Conservation (phyloP, 2,888 invertebrate genomes). For the Chrysolina americana region DNA sequence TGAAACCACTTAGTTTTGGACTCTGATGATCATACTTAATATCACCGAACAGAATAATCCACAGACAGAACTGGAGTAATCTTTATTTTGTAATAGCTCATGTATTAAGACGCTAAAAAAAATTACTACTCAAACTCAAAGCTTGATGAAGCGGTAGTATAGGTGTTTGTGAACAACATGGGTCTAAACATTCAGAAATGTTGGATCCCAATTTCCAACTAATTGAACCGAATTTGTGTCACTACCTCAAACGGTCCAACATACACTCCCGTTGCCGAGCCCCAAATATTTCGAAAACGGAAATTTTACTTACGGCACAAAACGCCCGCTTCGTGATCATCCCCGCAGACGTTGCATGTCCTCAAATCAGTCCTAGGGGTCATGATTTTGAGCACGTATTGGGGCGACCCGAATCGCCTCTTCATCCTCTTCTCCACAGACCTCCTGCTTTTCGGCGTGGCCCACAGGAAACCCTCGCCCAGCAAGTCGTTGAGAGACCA, state of each 20-base stretch:
- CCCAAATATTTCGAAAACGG: not conserved
- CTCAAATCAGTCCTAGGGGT: conserved; percentile 81
- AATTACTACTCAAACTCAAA: too few species aligned
- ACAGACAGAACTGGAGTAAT: too few species aligned
- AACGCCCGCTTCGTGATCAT: conserved; percentile 83
- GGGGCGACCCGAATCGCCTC: conserved; percentile 80
- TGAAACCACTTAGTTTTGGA: too few species aligned
- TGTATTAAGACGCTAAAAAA: too few species aligned
- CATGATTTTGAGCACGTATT: conserved; percentile 80
- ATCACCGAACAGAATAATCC: too few species aligned
- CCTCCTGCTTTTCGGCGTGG: conserved; percentile 85
- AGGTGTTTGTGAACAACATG: too few species aligned
- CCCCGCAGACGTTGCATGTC: conserved; percentile 87
- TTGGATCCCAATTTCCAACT: too few species aligned
- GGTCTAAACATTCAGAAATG: too few species aligned
- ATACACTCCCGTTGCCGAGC: not conserved
- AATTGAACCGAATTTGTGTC: too few species aligned
- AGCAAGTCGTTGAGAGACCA: conserved; percentile 77
- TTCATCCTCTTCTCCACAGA: conserved; percentile 82
- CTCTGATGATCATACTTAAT: too few species aligned
- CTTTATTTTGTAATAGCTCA: too few species aligned
- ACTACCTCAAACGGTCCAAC: not conserved
- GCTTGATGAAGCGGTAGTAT: too few species aligned
- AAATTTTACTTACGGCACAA: conserved; percentile 81
- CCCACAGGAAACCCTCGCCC: conserved; percentile 84